Evolutionary conservation across 2,888 invertebrate species (phyloP).

Genomic region (Tenthredo notha): DNA sequence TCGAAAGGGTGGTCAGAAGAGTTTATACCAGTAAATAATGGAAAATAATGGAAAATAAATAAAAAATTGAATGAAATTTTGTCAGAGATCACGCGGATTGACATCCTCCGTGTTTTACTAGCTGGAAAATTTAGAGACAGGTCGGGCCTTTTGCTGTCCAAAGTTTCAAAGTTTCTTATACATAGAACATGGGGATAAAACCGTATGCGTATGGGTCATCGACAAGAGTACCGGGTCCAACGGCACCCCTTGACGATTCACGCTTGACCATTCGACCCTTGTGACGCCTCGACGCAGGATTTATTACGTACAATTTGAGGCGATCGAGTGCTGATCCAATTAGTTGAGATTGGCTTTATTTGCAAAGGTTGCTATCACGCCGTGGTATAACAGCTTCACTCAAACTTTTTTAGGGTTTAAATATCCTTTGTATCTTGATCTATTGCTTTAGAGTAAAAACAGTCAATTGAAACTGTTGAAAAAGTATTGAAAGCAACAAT

Average conservation of each 20-base stretch:
- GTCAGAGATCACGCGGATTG: background rate
- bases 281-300: constrained; percentile 12
- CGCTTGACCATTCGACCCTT: constrained; percentile 28
- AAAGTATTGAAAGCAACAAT: background rate
- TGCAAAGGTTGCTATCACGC: background rate
- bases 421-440: background rate
- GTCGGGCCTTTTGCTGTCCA: background rate
- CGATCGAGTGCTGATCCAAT: constrained; percentile 39
- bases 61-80: background rate
- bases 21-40: background rate
- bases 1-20: background rate
- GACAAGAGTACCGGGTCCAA: background rate
- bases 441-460: background rate
- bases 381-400: background rate
- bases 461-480: background rate
- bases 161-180: background rate
- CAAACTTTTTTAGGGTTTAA: background rate
- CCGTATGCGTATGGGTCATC: background rate
- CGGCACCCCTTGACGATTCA: constrained; percentile 12
- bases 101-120: background rate
- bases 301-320: constrained; percentile 35
- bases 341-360: constrained; percentile 35
- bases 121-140: background rate
- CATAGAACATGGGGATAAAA: background rate
- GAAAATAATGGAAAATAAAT: no score